A percentile compares a stretch with the other conserved stretches of the same genome.
These are phyloP conservation scores for Siniperca obscura DNA, from an alignment of 2,797 vertebrate species.

Conservation along the genomic window DNA sequence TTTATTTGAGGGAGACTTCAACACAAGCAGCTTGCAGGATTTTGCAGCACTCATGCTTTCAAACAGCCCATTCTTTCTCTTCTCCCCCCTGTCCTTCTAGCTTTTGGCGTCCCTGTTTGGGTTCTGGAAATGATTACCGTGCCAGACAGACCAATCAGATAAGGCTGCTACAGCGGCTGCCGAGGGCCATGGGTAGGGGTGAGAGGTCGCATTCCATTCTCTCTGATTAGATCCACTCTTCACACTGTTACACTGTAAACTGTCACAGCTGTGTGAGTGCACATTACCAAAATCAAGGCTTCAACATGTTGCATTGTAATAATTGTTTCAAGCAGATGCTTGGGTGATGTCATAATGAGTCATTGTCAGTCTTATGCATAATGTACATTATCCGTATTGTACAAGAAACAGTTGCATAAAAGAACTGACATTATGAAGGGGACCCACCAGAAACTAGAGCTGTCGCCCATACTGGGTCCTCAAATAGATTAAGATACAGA, in stretches of 20 bases:
- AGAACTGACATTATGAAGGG: slow-evolving; percentile 1
- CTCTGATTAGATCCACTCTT: slow-evolving; percentile 76
- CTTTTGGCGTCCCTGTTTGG: slow-evolving; percentile 47
- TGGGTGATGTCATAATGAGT: slow-evolving; percentile 46
- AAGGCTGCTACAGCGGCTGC: slow-evolving; percentile 68
- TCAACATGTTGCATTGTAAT: not conserved
- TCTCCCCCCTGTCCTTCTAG: not conserved
- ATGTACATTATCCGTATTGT: slow-evolving; percentile 9
- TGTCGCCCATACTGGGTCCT: not conserved
- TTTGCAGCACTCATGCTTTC: slow-evolving; percentile 25
- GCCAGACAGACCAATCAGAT: slow-evolving; percentile 83
- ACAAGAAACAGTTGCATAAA: slow-evolving; percentile 3
- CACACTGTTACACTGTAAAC: slow-evolving; percentile 74
- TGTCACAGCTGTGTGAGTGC: slow-evolving; percentile 68
- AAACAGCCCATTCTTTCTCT: not conserved
- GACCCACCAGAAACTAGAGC: not conserved
- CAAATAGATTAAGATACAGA: slow-evolving; percentile 15
- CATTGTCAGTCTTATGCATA: slow-evolving; percentile 4
- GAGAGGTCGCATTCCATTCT: slow-evolving; percentile 80
- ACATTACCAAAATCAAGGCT: slow-evolving; percentile 16
- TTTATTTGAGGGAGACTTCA: slow-evolving; percentile 10
- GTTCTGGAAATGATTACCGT: slow-evolving; percentile 80
- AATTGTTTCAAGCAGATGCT: slow-evolving; percentile 55
- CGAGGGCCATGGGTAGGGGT: slow-evolving; percentile 75
- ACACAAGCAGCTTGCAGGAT: slow-evolving; percentile 19